Base-by-base conservation (phyloP, 1,140 invertebrate species). In the Stenopsyche tienmushanensis region DNA sequence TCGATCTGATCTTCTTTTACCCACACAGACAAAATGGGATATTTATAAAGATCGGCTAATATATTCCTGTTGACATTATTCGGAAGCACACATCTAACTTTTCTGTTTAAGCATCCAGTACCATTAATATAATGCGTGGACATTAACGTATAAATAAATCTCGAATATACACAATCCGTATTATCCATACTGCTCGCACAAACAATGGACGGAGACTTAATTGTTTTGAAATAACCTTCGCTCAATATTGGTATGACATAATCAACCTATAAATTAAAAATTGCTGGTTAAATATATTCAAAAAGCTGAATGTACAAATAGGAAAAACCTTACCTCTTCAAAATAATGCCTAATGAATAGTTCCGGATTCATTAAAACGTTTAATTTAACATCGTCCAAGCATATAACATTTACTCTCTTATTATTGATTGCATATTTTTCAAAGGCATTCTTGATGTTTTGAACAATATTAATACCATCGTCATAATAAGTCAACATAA, bases 141-240 rank as follows among this genome's bases (percentile, higher is more conserved):
- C 65, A 81, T 79, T 52, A 80, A 73, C 59, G 76, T 79, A 59
- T 80, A 81, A 55, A 81, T 77, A 62, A 79, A 80, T 64, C 76
- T 77, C 0, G 75, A 79, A 76, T 81, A 80, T 74, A 76, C 77
- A 47, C 73, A 78, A 47, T 81, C 80, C 60, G 80, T 72, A 70
- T 80, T 79, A 54, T 80, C 76, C 68, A 73, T 74, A 59, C 73
- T 77, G 57, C 74, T 78, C 1, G 76, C 74, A 21, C 70, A 66
- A 59, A 71, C 72, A 15, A 72, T 65, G 44, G 70, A 70, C 18
- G 75, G 72, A 18, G 75, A 75, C 69, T 66, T 76, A 41, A 80
- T 80, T 73, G 73, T 73, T 47, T 77, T 72, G 18, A 81, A 54
- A 70, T 81, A 81, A 20, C 77, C 78, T 49, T 76, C 67, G 29